Evolutionary conservation across 2,797 vertebrate genomes (phyloP), one percentile per base, ranked within the genome.

Genomic region (Oryzias dopingdopingensis): DNA sequence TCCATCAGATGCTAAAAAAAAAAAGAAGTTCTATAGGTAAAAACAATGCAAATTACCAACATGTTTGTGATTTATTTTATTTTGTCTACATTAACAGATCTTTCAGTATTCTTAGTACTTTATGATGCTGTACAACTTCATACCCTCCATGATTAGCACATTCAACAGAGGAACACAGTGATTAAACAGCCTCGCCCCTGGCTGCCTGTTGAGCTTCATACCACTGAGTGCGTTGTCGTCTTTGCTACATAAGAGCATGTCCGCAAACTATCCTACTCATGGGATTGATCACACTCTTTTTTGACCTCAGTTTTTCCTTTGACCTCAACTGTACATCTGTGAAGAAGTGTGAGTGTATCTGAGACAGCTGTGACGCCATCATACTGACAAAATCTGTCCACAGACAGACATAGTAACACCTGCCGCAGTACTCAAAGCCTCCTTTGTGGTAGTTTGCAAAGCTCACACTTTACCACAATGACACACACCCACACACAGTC

Each of bases 1-100:
- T 80, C 80, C 80, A 81, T 85, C 70, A 79, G 47, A n/a, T 18
- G 49, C 66, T 54, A 23, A 18, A 18, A 18, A 18, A n/a, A 16
- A 16, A 22, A 32, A 13, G 22, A 53, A 63, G 65, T 24, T 32
- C 47, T 4, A 54, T 23, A 4, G 13, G 52, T 55, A 64, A 79
- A 73, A 63, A 45, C 49, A 18, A 14, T 43, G 45, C 52, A 53
- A 65, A 79, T 12, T 37, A 10, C 12, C 32, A 10, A 37, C 10
- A 37, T 37, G 32, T 37, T 12, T 37, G 10, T 12, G 32, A 37
- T 37, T 37, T 37, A 4, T 4, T 37, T 37, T 37, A 37, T 12
- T 13, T 37, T 37, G 32, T 13, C 8, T 12, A 29, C 1, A 1
- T 29, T 6, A 29, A 29, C 26, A 37, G 10, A 37, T 13, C 29